Percentiles rank a stretch among this genome's conserved stretches.
Evolutionary conservation across 2,888 invertebrate species (phyloP).

Genomic region (Lithophane socia): DNA sequence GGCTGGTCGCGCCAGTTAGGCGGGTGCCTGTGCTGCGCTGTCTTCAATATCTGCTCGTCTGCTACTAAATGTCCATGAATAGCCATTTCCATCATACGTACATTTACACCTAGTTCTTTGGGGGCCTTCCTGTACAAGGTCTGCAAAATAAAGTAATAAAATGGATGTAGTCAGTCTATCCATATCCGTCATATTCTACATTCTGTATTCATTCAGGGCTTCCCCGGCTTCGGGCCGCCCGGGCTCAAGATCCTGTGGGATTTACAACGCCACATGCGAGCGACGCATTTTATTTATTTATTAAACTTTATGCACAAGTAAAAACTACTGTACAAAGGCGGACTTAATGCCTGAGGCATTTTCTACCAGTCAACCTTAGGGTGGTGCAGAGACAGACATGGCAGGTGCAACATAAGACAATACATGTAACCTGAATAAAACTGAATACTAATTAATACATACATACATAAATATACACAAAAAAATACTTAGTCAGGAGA

Average conservation of each 20-base stretch:
- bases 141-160: constrained; percentile 61
- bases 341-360: no score
- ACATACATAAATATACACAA: no score
- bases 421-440: no score
- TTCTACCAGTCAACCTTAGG: no score
- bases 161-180: not conserved
- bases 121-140: constrained; percentile 82
- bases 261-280: not conserved
- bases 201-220: no score
- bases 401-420: no score
- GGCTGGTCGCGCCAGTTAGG: constrained; percentile 67
- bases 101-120: constrained; percentile 82
- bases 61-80: constrained; percentile 91
- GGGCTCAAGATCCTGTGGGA: not conserved
- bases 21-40: constrained; percentile 85
- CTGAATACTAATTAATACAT: no score
- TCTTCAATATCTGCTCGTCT: constrained; percentile 86
- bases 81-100: constrained; percentile 91
- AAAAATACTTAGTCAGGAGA: no score
- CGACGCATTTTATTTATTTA: not conserved
- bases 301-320: no score
- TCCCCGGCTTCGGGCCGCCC: not conserved
- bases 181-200: not conserved
- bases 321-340: no score
- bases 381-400: no score